A percentile compares a stretch with the other conserved stretches of the same genome.
phyloP scores from a whole-genome alignment of 1,140 invertebrate species.

The Trigoniulus corallinus region DNA sequence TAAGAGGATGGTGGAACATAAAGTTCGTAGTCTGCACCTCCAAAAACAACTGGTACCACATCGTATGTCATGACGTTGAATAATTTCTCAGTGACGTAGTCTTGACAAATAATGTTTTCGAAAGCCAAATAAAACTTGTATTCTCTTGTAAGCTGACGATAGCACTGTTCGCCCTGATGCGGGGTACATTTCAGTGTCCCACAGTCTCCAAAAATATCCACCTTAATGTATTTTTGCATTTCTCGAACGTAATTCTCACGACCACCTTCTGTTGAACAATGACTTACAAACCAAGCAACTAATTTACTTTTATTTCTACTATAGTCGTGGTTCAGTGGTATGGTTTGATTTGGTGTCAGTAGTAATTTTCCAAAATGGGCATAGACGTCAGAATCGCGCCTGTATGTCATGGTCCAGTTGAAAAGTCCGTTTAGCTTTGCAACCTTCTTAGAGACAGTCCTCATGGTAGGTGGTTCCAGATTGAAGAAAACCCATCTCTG shows the following conservation, averaged over 20 bases:
- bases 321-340: slow-evolving; percentile 3
- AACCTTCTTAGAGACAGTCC: slow-evolving; percentile 24
- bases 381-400: slow-evolving; percentile 13
- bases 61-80: slow-evolving; percentile 6
- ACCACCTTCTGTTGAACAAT: slow-evolving; percentile 26
- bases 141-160: slow-evolving; percentile 7
- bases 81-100: slow-evolving; percentile 33
- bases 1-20: slow-evolving; percentile 25
- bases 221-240: slow-evolving; percentile 26
- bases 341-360: neutral
- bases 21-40: slow-evolving; percentile 21
- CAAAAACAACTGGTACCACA: slow-evolving; percentile 23
- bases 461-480: slow-evolving; percentile 35
- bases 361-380: slow-evolving; percentile 8
- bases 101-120: slow-evolving; percentile 29
- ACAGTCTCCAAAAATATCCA: slow-evolving; percentile 34
- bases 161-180: slow-evolving; percentile 15
- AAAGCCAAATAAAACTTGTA: slow-evolving; percentile 30
- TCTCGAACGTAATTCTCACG: slow-evolving; percentile 25
- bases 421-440: slow-evolving; percentile 17
- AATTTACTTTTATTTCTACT: slow-evolving; percentile 23
- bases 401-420: slow-evolving; percentile 29
- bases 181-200: slow-evolving; percentile 21
- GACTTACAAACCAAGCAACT: slow-evolving; percentile 30
- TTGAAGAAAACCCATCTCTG: slow-evolving; percentile 44